Evolutionary conservation across 2,888 invertebrate genomes (phyloP).

Genomic region (Aelia acuminata): DNA sequence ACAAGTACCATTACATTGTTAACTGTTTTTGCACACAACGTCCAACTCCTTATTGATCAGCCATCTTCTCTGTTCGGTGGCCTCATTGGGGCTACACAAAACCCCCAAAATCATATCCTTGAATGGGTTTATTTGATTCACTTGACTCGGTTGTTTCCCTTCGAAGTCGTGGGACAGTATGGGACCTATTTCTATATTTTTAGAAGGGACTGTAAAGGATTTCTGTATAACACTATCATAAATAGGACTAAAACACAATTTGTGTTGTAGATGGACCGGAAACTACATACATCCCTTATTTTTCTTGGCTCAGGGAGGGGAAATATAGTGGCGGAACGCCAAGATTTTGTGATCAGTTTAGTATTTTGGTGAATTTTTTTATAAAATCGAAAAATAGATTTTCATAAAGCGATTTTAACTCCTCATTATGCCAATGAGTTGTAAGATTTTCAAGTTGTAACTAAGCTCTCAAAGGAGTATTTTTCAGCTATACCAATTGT

Average conservation of each 20-base stretch:
- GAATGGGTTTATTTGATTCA: too few species aligned
- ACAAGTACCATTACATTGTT: too few species aligned
- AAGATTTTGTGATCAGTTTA: neutral
- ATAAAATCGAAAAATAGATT: neutral
- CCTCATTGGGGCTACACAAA: too few species aligned
- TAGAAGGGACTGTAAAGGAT: neutral
- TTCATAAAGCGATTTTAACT: too few species aligned
- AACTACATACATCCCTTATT: constrained; percentile 33
- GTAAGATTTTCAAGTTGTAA: too few species aligned
- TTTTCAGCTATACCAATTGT: too few species aligned
- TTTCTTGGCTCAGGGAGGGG: neutral
- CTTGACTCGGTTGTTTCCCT: neutral
- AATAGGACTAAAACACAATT: constrained; percentile 18
- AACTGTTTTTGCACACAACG: too few species aligned
- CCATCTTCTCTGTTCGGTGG: too few species aligned
- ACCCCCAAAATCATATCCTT: too few species aligned
- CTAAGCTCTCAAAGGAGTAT: too few species aligned
- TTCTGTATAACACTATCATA: neutral
- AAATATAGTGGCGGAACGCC: neutral
- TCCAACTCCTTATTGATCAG: too few species aligned
- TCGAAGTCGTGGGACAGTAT: neutral
- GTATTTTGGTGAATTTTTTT: neutral
- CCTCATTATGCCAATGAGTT: too few species aligned
- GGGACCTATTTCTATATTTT: neutral
- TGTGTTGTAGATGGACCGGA: constrained; percentile 29